Base-by-base conservation (phyloP, 2,888 invertebrate species). In the Cryptocheilus praepositus region DNA sequence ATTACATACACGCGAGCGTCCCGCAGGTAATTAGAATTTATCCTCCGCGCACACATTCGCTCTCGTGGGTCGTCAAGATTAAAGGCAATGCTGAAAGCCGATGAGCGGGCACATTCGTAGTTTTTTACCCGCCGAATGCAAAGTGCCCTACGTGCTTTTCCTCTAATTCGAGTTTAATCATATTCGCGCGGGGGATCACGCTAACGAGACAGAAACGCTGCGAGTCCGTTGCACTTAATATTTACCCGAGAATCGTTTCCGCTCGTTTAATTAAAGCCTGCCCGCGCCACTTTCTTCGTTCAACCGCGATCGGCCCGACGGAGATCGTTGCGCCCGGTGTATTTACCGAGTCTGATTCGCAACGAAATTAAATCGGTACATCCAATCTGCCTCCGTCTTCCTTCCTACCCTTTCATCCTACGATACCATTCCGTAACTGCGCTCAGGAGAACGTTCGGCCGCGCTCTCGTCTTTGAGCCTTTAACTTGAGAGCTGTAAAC, bases 291-390 rank as follows among this genome's bases (percentile, higher is more conserved):
- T 70, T 78, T 71, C 78, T 78, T 74, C 74, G 65, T 60, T 44
- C 67, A 65, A 61, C 70, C 70, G 61, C 77, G 80, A 79, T 80
- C 77, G 64, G 68, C 63, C 69, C 72, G 28, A 53, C 77, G 68
- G 72, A 4, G 61, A 61, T 64, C 46, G 60, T 46, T n/a, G 61
- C 61, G 62, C 55, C 69, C 16, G 44, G 59, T 60, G 60, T 83
- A 71, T 83, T 79, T 79, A 71, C 76, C 70, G 61, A 76, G 77
- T 55, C 71, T 80, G 81, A 83, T 83, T 83, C 72, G 68, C 68
- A 79, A 70, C 74, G 74, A 72, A 82, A 83, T 83, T 82, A 82
- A 83, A 80, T 77, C 79, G 75, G 70, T 74, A 68, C 76, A 73
- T 73, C 71, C 81, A 77, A 82, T 81, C 74, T 74, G 65, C 67